Evolutionary conservation across 1,140 invertebrate species (phyloP).

Genomic region (Pseudomyrmex dendroicus): DNA sequence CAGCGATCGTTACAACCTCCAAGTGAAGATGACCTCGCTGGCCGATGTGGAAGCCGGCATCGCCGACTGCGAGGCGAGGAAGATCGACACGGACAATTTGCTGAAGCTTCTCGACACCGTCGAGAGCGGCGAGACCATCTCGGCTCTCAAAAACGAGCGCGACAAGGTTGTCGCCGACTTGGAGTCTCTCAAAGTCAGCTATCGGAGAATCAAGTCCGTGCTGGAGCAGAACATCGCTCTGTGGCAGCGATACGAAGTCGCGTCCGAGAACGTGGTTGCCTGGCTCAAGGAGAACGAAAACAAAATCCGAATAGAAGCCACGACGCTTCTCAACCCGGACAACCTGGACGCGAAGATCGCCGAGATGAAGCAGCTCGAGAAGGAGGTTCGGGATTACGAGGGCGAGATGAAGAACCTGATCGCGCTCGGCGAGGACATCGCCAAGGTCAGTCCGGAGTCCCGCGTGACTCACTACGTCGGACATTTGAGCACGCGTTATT

Average conservation of each 20-base stretch:
- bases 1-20: slow-evolving; percentile 96
- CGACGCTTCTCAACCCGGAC: slow-evolving; percentile 88
- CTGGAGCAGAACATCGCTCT: slow-evolving; percentile 90
- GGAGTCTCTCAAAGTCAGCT: slow-evolving; percentile 88
- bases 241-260: slow-evolving; percentile 92
- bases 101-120: slow-evolving; percentile 88
- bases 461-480: slow-evolving; percentile 92
- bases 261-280: slow-evolving; percentile 90
- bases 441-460: slow-evolving; percentile 92
- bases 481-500: slow-evolving; percentile 91
- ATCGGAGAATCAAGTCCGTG: slow-evolving; percentile 88
- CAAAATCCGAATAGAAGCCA: slow-evolving; percentile 90
- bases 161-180: slow-evolving; percentile 89
- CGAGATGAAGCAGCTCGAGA: slow-evolving; percentile 88
- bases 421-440: slow-evolving; percentile 89
- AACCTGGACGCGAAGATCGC: slow-evolving; percentile 90
- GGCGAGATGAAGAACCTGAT: slow-evolving; percentile 89
- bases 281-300: slow-evolving; percentile 96
- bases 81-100: slow-evolving; percentile 89
- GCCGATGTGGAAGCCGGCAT: slow-evolving; percentile 91
- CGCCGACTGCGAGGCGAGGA: slow-evolving; percentile 88
- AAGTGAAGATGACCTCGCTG: slow-evolving; percentile 94
- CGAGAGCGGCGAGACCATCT: slow-evolving; percentile 88
- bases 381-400: slow-evolving; percentile 88
- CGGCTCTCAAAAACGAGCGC: slow-evolving; percentile 87